Conservation (phyloP, 2,113 vertebrate species). For the Sinosuthora webbiana region DNA sequence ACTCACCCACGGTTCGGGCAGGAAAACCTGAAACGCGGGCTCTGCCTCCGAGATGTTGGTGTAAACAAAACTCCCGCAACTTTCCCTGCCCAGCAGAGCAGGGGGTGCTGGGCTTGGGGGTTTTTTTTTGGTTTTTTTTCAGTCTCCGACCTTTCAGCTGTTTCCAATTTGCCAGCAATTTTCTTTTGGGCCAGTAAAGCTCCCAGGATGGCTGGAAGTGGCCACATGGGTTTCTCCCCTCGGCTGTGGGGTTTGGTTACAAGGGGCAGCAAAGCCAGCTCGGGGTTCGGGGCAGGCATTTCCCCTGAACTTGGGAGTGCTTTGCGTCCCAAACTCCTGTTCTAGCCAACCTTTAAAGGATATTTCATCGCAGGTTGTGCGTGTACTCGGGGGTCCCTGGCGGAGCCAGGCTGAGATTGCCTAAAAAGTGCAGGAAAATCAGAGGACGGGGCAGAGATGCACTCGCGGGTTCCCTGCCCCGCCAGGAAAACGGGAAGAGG, state of each 20-base stretch:
- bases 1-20: not conserved
- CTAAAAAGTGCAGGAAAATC: not conserved
- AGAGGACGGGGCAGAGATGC: not conserved
- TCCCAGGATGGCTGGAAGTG: conserved; percentile 57
- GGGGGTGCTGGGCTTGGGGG: rapidly evolving
- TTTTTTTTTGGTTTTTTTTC: not conserved
- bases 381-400: not conserved
- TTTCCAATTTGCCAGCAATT: conserved; percentile 75
- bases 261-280: not conserved
- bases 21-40: not conserved
- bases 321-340: not conserved
- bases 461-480: not conserved
- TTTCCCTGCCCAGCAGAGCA: not conserved
- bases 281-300: not conserved
- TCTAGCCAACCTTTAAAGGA: not conserved
- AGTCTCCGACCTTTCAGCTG: conserved; percentile 43
- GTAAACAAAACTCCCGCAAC: conserved; percentile 52
- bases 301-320: not conserved
- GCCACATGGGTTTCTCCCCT: conserved; percentile 56
- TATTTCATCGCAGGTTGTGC: not conserved
- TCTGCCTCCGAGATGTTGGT: not conserved
- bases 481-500: not conserved
- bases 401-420: not conserved
- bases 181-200: conserved; percentile 75
- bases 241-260: not conserved